Conservation (phyloP, 2,797 vertebrate species). For the Ciconia nigra region DNA sequence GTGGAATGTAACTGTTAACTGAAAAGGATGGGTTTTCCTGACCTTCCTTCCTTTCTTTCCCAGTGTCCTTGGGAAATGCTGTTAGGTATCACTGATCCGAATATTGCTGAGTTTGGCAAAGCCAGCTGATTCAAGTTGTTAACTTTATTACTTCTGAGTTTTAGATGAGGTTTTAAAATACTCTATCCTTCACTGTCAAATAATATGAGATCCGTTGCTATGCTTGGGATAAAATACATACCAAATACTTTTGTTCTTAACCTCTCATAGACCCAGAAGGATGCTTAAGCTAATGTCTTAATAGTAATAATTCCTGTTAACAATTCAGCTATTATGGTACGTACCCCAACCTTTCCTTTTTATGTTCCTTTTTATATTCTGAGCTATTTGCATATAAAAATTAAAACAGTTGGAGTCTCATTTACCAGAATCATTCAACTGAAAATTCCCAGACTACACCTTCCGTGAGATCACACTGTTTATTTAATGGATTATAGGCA, state of each 20-base stretch:
- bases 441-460: not conserved
- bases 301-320: not conserved
- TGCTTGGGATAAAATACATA: not conserved
- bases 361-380: not conserved
- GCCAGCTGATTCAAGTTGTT: not conserved
- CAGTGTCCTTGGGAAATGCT: conserved; percentile 1
- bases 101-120: conserved; percentile 48
- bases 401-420: not conserved
- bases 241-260: not conserved
- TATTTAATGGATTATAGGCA: not conserved
- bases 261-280: not conserved
- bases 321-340: not conserved
- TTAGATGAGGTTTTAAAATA: not conserved
- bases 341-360: not conserved
- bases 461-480: fast-evolving
- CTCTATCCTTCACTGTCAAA: not conserved
- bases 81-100: not conserved
- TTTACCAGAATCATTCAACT: not conserved
- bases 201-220: not conserved
- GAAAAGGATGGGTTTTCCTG: conserved; percentile 10
- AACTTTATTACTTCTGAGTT: not conserved
- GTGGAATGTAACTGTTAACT: not conserved
- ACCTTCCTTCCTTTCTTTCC: conserved; percentile 49
- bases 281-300: not conserved
- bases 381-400: not conserved